Percentiles rank a stretch among this genome's conserved stretches.
Conservation (phyloP, 2,113 vertebrate species). For the Ceuthmochares aereus region DNA sequence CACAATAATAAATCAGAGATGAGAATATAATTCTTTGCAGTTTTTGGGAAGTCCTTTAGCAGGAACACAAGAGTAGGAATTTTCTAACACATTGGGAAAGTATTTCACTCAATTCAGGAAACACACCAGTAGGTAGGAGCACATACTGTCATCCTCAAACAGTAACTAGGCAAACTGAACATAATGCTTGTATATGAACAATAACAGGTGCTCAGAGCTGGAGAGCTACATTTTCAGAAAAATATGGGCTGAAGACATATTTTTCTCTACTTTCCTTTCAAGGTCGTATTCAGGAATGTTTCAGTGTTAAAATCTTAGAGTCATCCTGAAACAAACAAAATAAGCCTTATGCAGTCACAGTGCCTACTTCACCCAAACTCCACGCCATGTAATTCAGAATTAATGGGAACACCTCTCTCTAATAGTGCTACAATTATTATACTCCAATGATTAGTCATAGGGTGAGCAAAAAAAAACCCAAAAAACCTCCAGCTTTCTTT, state of each 20-base stretch:
- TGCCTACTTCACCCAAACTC: not conserved
- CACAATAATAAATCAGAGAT: not conserved
- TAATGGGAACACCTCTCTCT: not conserved
- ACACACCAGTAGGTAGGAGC: not conserved
- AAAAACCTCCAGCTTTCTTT: not conserved
- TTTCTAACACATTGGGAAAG: not conserved
- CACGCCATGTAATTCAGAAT: not conserved
- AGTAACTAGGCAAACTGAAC: not conserved
- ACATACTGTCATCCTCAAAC: not conserved
- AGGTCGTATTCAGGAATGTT: not conserved
- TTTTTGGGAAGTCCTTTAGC: not conserved
- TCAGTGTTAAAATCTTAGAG: not conserved
- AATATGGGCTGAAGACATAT: not conserved
- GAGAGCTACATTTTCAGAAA: not conserved
- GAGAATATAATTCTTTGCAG: not conserved
- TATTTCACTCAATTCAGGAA: not conserved
- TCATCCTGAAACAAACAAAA: not conserved
- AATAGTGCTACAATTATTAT: not conserved
- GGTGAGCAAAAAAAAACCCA: not conserved
- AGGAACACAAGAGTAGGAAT: not conserved
- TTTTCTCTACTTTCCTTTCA: not conserved
- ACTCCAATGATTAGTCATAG: conserved; percentile 7
- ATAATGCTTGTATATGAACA: not conserved
- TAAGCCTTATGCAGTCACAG: not conserved
- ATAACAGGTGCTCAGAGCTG: not conserved